Evolutionary conservation across 1,140 invertebrate genomes (phyloP), one percentile per base, ranked within the genome.

Genomic region (Trinorchestia longiramus): DNA sequence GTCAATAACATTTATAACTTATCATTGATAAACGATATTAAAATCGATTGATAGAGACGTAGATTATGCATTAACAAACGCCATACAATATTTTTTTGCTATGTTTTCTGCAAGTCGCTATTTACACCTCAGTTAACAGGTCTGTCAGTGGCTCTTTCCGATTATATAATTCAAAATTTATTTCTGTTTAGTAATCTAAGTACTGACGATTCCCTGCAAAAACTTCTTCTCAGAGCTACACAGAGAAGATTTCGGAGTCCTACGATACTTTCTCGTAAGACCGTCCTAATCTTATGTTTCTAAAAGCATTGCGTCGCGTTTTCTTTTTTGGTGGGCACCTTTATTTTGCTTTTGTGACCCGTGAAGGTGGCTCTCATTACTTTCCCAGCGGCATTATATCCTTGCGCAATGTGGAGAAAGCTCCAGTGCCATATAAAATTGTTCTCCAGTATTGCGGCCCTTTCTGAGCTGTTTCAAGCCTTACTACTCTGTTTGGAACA

Each of bases 301-400:
- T 77, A 77, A 77, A 77, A 77, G 62, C 62, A 77, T 77, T 77
- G 62, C 62, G 28, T 36, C 62, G 28, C 8, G 28, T 77, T 77
- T 77, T 77, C 62, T 36, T 77, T 77, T 77, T 77, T 77, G 62
- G 62, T 77, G 62, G 62, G 62, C 62, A 77, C 62, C 62, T 77
- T 77, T 77, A 77, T 77, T 77, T 77, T 77, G 62, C 62, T 77
- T 77, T 77, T 77, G 62, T 77, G 62, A 77, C 62, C 62, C 62
- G 62, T 77, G 62, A 77, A 77, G 62, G 62, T 77, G 62, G 62
- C 62, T 77, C 62, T 77, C 62, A 77, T 77, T 77, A 77, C 62
- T 77, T 77, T 77, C 62, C 62, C 62, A 77, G 28, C 62, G 62
- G 62, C 62, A 77, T 77, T 77, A 77, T 77, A 77, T 77, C 62